A percentile compares a stretch with the other conserved stretches of the same genome.
phyloP scores from a whole-genome alignment of 2,113 vertebrate genomes.

The Pseudonaja textilis region DNA sequence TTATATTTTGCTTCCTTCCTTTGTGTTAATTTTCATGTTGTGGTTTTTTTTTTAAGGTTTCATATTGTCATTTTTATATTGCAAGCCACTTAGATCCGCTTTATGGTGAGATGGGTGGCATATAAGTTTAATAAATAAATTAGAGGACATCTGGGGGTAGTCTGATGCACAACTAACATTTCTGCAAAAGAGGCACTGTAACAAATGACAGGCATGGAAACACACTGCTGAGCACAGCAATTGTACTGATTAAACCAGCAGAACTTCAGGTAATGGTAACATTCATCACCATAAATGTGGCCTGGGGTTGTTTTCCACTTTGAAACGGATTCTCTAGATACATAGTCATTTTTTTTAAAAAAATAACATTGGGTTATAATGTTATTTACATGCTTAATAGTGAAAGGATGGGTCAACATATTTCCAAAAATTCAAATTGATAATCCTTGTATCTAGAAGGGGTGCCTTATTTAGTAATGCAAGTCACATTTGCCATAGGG shows the following conservation, averaged over 20 bases:
- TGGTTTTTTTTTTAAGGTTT: too few species aligned
- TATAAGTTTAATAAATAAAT: too few species aligned
- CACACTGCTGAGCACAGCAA: slow-evolving; percentile 2
- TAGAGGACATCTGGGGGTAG: fast-evolving
- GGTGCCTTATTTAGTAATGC: fast-evolving
- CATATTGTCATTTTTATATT: too few species aligned
- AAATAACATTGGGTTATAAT: not conserved
- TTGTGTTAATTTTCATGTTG: too few species aligned
- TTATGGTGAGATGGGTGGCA: too few species aligned
- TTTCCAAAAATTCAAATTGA: not conserved
- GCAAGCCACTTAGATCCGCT: too few species aligned
- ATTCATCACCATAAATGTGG: not conserved
- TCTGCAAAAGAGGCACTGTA: not conserved
- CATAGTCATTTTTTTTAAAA: fast-evolving
- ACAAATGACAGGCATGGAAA: not conserved
- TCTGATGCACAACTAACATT: not conserved
- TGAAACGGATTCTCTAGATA: not conserved
- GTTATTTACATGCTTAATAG: not conserved
- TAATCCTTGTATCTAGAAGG: fast-evolving
- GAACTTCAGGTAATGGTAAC: not conserved
- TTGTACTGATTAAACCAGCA: not conserved
- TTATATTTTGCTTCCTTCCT: too few species aligned
- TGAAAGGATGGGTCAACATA: not conserved
- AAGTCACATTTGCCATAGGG: not conserved
- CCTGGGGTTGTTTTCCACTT: not conserved